phyloP scores from a whole-genome alignment of 2,797 vertebrate genomes.

The Momotus momota region DNA sequence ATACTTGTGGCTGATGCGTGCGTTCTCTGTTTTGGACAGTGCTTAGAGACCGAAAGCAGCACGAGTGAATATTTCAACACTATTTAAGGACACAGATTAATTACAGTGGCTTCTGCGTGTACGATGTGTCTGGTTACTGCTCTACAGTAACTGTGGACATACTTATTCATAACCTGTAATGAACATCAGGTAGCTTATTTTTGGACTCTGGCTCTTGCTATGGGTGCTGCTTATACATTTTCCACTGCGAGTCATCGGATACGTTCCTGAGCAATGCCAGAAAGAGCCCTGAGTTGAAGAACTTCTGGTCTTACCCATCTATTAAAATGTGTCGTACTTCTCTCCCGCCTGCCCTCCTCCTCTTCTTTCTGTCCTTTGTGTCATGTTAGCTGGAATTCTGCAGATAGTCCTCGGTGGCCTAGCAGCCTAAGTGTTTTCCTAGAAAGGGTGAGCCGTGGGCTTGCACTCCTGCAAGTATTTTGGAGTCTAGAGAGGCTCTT shows the following conservation, averaged over 20 bases:
- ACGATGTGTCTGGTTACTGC: not conserved
- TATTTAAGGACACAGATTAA: not conserved
- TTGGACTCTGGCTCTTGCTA: not conserved
- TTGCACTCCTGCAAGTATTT: not conserved
- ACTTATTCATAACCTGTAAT: not conserved
- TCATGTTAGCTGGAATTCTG: not conserved
- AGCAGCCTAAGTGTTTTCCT: not conserved
- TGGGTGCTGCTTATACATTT: not conserved
- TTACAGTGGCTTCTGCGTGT: not conserved
- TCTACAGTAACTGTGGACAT: not conserved
- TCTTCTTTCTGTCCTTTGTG: not conserved
- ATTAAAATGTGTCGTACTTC: not conserved
- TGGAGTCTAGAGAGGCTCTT: not conserved
- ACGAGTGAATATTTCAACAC: not conserved
- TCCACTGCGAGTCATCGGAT: not conserved
- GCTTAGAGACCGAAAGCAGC: not conserved
- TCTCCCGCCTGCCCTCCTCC: fast-evolving
- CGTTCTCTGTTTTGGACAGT: not conserved
- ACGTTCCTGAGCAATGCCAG: not conserved
- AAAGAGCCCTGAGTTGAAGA: not conserved
- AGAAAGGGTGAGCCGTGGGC: not conserved
- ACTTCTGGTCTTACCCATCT: not conserved
- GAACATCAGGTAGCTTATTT: not conserved
- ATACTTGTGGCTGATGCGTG: fast-evolving
- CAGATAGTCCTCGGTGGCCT: not conserved